Base-by-base conservation (phyloP, 2,797 vertebrate genomes). In the Salarias fasciatus region DNA sequence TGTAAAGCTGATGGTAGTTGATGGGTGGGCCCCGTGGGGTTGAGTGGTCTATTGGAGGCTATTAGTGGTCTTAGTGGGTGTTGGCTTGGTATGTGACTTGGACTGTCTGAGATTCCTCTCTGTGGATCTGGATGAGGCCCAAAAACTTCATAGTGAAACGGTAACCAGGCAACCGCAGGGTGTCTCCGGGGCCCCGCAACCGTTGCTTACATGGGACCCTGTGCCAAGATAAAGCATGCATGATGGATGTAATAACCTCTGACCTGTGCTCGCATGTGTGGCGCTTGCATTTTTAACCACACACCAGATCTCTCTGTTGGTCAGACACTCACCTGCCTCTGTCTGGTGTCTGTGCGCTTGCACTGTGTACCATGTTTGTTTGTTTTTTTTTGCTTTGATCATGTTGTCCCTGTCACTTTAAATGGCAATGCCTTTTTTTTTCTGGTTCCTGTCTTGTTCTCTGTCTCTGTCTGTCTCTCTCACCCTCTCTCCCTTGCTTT, bases 391-490 rank as follows among this genome's bases (percentile, higher is more conserved):
- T 28, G 57, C 54, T 82, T 80, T 78, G 63, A 83, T 85, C 68
- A 57, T 59, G 75, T 77, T 81, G 75, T 87, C 69, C 62, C 76
- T 83, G 83, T 88, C 81, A 72, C 80, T 87, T 89, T 87, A 87
- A 79, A 84, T 84, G 66, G 64, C 53, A 30, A 30, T 43, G 62
- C 69, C 31, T 69, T 48, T 56, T 69, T 69, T 37, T 57, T 51
- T 60, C 48, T 47, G 28, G 47, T 82, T 68, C 63, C 67, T 69
- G 74, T 80, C 73, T 77, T 38, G 41, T 65, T 86, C 56, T 79
- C 71, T 52, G 50, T 73, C 69, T 15, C 18, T 60, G 62, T 37
- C 69, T 18, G 15, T 86, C 53, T 67, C 75, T 74, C 53, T 55
- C 67, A 65, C 56, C 48, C 75, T 74, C 57, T 60, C 53, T 71